These are phyloP conservation scores for Spongia lamella DNA, from an alignment of 37 sponge, comb jelly and placozoan species.

Conservation along the genomic window DNA sequence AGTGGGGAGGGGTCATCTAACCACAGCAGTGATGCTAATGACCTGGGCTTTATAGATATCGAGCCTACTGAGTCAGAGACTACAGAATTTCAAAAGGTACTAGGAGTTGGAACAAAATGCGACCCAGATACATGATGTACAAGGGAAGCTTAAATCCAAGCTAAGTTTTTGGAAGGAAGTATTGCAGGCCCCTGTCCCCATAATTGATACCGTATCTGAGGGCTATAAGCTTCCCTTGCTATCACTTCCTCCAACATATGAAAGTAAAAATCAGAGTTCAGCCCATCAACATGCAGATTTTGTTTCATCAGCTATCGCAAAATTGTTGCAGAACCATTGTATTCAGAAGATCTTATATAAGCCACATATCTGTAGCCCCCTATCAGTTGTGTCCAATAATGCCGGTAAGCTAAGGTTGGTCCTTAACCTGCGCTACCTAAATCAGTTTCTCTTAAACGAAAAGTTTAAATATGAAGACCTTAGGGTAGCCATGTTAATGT, in stretches of 20 bases:
- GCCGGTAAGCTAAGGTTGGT: constrained; percentile 6
- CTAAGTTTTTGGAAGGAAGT: not conserved
- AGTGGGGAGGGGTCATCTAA: too few species aligned
- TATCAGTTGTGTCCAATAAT: constrained; percentile 1
- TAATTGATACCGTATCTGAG: not conserved
- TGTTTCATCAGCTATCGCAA: too few species aligned
- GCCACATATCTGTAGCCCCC: too few species aligned
- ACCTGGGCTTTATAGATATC: too few species aligned
- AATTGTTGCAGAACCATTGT: too few species aligned
- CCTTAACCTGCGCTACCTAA: not conserved
- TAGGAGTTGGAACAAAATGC: too few species aligned
- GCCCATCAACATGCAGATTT: not conserved
- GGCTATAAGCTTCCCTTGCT: not conserved
- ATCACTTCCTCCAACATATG: not conserved
- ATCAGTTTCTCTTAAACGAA: not conserved
- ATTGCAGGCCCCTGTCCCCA: not conserved
- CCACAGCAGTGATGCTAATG: too few species aligned
- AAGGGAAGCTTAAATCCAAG: too few species aligned
- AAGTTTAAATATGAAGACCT: constrained; percentile 22
- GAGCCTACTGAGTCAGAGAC: too few species aligned
- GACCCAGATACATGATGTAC: too few species aligned
- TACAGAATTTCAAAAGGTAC: not conserved
- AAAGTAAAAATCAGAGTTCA: not conserved
- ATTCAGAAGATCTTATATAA: too few species aligned
- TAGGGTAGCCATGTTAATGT: constrained; percentile 7